Percentiles rank a stretch among this genome's conserved stretches.
These are phyloP conservation scores for Drosophila chauvacae DNA, from an alignment of 1,140 invertebrate genomes.

Conservation along the genomic window DNA sequence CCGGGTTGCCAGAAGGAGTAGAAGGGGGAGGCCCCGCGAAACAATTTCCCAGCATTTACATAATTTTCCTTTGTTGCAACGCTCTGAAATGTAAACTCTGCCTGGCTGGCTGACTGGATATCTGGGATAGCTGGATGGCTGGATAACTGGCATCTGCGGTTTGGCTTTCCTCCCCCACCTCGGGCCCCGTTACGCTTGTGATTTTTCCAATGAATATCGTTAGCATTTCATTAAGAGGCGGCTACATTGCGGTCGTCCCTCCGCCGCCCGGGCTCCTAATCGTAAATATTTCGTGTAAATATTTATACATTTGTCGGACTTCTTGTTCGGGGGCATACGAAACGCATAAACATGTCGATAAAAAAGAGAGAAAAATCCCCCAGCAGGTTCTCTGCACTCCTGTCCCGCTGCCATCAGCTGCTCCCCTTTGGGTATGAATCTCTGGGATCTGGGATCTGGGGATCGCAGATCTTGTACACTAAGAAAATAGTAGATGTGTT, in stretches of 20 bases:
- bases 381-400: slow-evolving; percentile 40
- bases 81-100: slow-evolving; percentile 51
- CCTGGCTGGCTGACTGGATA: background rate
- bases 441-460: slow-evolving; percentile 14
- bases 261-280: slow-evolving; percentile 23
- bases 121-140: slow-evolving; percentile 2
- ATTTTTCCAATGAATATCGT: slow-evolving; percentile 81
- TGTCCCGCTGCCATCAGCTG: background rate
- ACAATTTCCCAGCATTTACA: slow-evolving; percentile 79
- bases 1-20: slow-evolving; percentile 3
- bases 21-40: slow-evolving; percentile 29
- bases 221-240: slow-evolving; percentile 75
- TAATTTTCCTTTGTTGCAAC: slow-evolving; percentile 71
- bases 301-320: slow-evolving; percentile 67
- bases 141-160: slow-evolving; percentile 37
- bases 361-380: slow-evolving; percentile 20
- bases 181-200: slow-evolving; percentile 64
- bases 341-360: slow-evolving; percentile 70
- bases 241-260: slow-evolving; percentile 25
- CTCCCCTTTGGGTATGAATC: slow-evolving; percentile 6
- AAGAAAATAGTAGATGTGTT: background rate
- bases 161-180: slow-evolving; percentile 12
- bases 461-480: slow-evolving; percentile 14
- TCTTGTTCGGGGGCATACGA: slow-evolving; percentile 39
- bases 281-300: slow-evolving; percentile 64